phyloP scores from a whole-genome alignment of 2,888 invertebrate species.

The Pristionchus mayeri region DNA sequence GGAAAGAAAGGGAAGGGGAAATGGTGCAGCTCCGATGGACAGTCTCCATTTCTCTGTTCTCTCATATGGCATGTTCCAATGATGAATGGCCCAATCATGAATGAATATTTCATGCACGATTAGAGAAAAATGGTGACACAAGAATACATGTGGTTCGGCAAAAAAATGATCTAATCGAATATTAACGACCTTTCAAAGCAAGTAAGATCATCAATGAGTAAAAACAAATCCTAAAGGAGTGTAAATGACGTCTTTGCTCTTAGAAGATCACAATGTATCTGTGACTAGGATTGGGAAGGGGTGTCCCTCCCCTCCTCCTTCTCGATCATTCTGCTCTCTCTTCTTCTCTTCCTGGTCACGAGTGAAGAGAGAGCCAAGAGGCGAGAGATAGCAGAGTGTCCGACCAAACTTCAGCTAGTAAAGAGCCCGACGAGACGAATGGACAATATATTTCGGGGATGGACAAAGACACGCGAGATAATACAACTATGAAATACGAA shows the following conservation, averaged over 20 bases:
- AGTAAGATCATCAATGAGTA: not conserved
- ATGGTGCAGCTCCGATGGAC: constrained; percentile 24
- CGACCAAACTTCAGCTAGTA: constrained; percentile 38
- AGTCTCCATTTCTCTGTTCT: not conserved
- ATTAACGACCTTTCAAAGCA: not conserved
- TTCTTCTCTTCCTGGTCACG: constrained; percentile 38
- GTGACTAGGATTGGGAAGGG: not conserved
- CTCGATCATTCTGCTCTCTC: constrained; percentile 36
- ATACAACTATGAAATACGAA: not conserved
- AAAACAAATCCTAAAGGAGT: not conserved
- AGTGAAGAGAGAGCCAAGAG: constrained; percentile 1
- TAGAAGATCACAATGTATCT: constrained; percentile 29
- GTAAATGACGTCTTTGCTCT: not conserved
- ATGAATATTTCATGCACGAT: too few species aligned
- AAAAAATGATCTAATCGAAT: constrained; percentile 7
- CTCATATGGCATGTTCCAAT: constrained; percentile 10
- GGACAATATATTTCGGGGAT: not conserved
- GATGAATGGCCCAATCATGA: not conserved
- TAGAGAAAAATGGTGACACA: not conserved
- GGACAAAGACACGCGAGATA: not conserved
- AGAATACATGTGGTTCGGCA: not conserved
- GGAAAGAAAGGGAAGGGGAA: not conserved
- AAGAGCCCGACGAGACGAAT: constrained; percentile 10
- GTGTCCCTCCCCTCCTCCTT: not conserved
- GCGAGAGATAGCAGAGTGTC: constrained; percentile 20